phyloP scores from a whole-genome alignment of 2,888 invertebrate species.

The Rotaria macrura region DNA sequence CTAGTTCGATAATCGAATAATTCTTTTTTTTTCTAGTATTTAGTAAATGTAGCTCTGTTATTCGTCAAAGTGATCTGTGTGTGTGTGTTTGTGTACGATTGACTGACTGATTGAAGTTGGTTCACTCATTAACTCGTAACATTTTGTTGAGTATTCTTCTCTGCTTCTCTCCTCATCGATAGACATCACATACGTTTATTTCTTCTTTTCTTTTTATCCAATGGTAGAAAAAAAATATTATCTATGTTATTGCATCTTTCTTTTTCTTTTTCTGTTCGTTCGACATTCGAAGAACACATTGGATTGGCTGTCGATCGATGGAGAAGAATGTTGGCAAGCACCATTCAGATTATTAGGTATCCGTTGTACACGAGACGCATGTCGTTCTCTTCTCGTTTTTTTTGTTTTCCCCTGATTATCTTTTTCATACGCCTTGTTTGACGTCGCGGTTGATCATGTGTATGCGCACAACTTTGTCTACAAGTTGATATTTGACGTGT shows the following conservation, averaged over 20 bases:
- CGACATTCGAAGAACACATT: background rate
- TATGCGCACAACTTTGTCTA: background rate
- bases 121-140: background rate
- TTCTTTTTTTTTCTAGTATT: background rate
- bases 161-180: background rate
- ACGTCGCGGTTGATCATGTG: background rate
- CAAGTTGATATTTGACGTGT: background rate
- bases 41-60: background rate
- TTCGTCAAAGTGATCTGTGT: background rate
- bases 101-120: background rate
- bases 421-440: background rate
- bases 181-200: background rate
- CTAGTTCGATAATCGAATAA: background rate
- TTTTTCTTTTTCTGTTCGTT: background rate
- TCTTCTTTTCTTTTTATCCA: background rate
- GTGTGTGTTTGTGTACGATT: background rate
- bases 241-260: background rate
- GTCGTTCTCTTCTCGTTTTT: background rate
- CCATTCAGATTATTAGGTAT: conserved; percentile 10
- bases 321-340: background rate
- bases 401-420: background rate
- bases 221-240: background rate
- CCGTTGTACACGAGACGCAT: background rate
- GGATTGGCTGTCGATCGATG: background rate
- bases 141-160: background rate